Base-by-base conservation (phyloP, 2,888 invertebrate genomes). In the Dryobotodes eremita region DNA sequence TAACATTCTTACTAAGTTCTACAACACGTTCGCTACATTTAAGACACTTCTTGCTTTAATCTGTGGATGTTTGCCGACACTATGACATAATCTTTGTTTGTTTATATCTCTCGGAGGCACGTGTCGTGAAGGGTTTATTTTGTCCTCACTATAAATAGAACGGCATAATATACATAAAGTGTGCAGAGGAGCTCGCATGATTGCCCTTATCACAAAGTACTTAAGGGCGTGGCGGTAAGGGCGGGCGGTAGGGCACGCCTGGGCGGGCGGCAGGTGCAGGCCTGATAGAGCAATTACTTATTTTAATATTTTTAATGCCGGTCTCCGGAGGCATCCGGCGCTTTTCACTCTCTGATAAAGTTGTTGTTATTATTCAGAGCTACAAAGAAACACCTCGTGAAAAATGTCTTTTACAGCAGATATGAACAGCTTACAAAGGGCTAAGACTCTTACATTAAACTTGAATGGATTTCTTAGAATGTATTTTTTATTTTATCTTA, bases 221-320 rank as follows among this genome's bases (percentile, higher is more conserved):
- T 92, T 92, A 90, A 90, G 90, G 90, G 92, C 90, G 92, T 88
- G 92, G 89, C 83, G 87, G 87, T 84, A 77, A 89, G 89, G 89
- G 89, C 81, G 89, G 89, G 88, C 85, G 89, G 88, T 88, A 82
- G 89, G 84, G 84, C 76, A 86, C 77, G 85, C 88, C 81, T 80
- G 89, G 87, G 89, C 91, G 92, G 90, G 93, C 90, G 93, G 92
- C 96, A 96, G 96, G 96, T 96, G 96, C 93, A 92, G 90, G 88
- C 91, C 91, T 94, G 94, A 96, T 95, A 93, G 93, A 94, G 93
- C 95, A 95, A 96, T 96, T 94, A 95, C 95, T 95, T 95, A 95
- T 94, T 95, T 95, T 95, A 94, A 95, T 95, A 95, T 95, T 94
- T 95, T 95, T 94, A 95, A 95, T 94, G 92, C 93, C 92, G 86